A percentile compares a stretch with the other conserved stretches of the same genome.
These are phyloP conservation scores for Apostichopus japonicus DNA, from an alignment of 35 echinoderm and acorn worm species.

Conservation along the genomic window DNA sequence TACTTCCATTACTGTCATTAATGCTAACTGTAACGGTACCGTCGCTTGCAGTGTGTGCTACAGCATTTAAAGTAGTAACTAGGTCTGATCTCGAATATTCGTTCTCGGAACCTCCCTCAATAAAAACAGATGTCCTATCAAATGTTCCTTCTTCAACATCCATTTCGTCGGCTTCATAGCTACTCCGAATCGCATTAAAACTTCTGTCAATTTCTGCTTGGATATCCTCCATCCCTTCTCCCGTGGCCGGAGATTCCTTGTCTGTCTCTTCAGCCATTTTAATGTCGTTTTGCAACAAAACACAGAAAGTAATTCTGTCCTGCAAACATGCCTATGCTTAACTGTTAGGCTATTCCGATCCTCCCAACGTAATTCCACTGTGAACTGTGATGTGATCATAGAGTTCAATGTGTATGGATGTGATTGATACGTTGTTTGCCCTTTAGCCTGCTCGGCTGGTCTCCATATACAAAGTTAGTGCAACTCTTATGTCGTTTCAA, in stretches of 20 bases:
- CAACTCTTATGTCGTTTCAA: no score
- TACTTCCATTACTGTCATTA: not conserved
- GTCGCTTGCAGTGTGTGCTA: not conserved
- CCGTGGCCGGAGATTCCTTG: not conserved
- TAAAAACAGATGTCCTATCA: slow-evolving; percentile 84
- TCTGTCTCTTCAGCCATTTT: slow-evolving; percentile 39
- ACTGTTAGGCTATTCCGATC: no score
- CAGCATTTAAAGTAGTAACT: not conserved
- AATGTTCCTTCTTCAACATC: slow-evolving; percentile 52
- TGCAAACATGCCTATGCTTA: no score
- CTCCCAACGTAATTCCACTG: no score
- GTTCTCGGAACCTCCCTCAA: slow-evolving; percentile 47
- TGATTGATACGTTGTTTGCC: no score
- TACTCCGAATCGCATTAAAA: slow-evolving; percentile 20
- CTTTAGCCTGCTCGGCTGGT: no score
- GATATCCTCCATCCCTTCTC: not conserved
- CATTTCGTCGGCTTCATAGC: slow-evolving; percentile 61
- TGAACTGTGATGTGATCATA: no score
- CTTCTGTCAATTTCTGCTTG: slow-evolving; percentile 13
- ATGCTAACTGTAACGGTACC: not conserved
- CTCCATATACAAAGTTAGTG: no score
- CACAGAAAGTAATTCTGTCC: no score
- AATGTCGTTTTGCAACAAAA: not conserved
- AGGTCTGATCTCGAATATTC: not conserved
- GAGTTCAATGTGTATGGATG: no score